Evolutionary conservation across 2,113 vertebrate genomes (phyloP).

Genomic region (Amphiprion ocellaris): DNA sequence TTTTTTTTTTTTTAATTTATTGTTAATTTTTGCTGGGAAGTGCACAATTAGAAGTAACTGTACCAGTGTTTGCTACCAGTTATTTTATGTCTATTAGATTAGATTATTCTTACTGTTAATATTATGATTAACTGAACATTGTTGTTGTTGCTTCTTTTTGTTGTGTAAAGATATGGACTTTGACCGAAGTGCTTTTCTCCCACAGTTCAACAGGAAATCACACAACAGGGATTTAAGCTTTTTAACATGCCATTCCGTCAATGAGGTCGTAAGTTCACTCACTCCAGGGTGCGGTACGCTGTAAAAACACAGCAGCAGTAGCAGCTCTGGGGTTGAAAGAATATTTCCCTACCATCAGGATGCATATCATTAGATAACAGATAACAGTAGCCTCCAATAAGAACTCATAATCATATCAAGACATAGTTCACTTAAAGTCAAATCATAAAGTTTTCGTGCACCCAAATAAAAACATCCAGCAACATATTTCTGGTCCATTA

Average conservation of each 20-base stretch:
- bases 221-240: slow-evolving; percentile 61
- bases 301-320: slow-evolving; percentile 26
- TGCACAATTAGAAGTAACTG: too few species aligned
- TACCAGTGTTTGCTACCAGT: too few species aligned
- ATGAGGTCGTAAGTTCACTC: slow-evolving; percentile 52
- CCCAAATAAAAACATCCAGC: slow-evolving; percentile 8
- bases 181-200: slow-evolving; percentile 45
- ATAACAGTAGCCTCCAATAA: slow-evolving; percentile 15
- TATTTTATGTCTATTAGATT: too few species aligned
- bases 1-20: too few species aligned
- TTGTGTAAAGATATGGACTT: slow-evolving; percentile 44
- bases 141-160: slow-evolving; percentile 1
- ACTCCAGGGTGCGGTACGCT: slow-evolving; percentile 1
- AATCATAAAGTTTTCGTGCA: slow-evolving; percentile 1
- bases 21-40: too few species aligned
- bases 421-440: slow-evolving; percentile 10
- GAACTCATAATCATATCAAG: slow-evolving; percentile 8
- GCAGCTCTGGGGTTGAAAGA: slow-evolving; percentile 19
- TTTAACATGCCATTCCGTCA: slow-evolving; percentile 59
- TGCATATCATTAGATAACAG: background rate
- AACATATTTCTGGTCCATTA: background rate
- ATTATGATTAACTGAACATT: background rate
- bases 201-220: slow-evolving; percentile 69
- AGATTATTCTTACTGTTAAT: background rate
- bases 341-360: background rate